phyloP scores from a whole-genome alignment of 2,797 vertebrate species.

The Chrosomus eos region DNA sequence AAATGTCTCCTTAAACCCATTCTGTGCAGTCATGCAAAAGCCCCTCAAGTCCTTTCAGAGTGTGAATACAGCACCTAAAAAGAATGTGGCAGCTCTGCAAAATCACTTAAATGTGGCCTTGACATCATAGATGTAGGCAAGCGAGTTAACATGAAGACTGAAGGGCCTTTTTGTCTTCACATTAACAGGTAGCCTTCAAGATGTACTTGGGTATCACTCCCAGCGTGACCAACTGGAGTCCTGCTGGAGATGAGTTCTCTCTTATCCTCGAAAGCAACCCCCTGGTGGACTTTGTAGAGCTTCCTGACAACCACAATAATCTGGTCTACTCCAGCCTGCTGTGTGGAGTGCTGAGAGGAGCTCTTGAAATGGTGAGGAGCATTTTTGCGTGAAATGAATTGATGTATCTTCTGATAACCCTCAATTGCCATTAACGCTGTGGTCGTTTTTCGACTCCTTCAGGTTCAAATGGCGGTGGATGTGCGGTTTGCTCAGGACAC shows the following conservation, averaged over 20 bases:
- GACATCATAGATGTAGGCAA: constrained; percentile 19
- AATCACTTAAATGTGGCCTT: constrained; percentile 34
- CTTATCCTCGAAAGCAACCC: constrained; percentile 98
- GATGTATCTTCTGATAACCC: neutral
- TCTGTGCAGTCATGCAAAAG: constrained; percentile 24
- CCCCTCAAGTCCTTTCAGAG: constrained; percentile 7
- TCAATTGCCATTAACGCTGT: neutral
- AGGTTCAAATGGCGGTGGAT: constrained; percentile 99
- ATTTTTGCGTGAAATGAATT: neutral
- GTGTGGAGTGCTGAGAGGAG: constrained; percentile 93
- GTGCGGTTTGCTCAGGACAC: constrained; percentile 95
- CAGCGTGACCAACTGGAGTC: constrained; percentile 98
- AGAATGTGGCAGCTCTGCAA: constrained; percentile 39
- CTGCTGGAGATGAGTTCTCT: constrained; percentile 97
- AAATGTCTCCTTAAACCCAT: constrained; percentile 50
- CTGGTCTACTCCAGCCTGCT: constrained; percentile 96
- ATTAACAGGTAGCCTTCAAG: constrained; percentile 92
- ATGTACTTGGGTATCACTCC: constrained; percentile 98
- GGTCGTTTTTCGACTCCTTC: constrained; percentile 9
- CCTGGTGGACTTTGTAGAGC: constrained; percentile 96
- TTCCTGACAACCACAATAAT: constrained; percentile 94
- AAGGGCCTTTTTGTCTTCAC: neutral
- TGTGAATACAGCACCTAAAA: constrained; percentile 36
- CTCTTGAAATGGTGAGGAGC: constrained; percentile 95
- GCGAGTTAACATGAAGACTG: constrained; percentile 16